Evolutionary conservation across 2,113 vertebrate genomes (phyloP), one percentile per base, ranked within the genome.

Genomic region (Shinisaurus crocodilurus): DNA sequence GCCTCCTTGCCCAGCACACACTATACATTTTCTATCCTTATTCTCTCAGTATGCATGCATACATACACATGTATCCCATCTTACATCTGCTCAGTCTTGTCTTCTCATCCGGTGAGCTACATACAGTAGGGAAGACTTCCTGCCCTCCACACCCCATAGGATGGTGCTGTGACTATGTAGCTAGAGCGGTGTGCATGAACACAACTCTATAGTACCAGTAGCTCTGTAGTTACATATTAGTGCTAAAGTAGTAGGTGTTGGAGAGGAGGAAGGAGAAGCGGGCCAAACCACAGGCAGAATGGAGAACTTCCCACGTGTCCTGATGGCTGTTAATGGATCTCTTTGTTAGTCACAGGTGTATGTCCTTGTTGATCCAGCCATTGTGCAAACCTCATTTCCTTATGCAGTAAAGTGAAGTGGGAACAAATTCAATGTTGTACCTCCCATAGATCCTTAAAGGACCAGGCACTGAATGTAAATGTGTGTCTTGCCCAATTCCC

Each of bases 401-500:
- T 75, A 70, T 23, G 25, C n/a, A 75, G 34, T 27, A 75, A 86
- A 70, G 25, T 57, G 23, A 13, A 72, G 7, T 72, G n/a, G 70
- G 70, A 60, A n/a, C 57, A 16, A 37, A 77, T 65, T 32, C 40
- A 45, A 77, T 23, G 20, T 48, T 63, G 5, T 63, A 69, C 65
- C 63, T 80, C 40, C 23, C 57, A n/a, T n/a, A 34, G 29, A 3
- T 87, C 65, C 54, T 74, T 87, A 76, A 63, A 20, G 29, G 7
- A 65, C 40, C 37, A 88, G 32, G 9, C 43, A 34, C 20, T 87
- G 40, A 79, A 43, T 43, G n/a, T 48, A 77, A 88, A 20, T 89
- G 29, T 27, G 6, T 34, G 50, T 57, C 25, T 92, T 89, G 15
- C 70, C 37, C 6, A 74, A 45, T 88, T 89, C 85, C 84, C 90